Percentiles rank a stretch among this genome's conserved stretches.
These are phyloP conservation scores for Phrynosoma blainvillii DNA, from an alignment of 2,113 vertebrate genomes.

Conservation along the genomic window DNA sequence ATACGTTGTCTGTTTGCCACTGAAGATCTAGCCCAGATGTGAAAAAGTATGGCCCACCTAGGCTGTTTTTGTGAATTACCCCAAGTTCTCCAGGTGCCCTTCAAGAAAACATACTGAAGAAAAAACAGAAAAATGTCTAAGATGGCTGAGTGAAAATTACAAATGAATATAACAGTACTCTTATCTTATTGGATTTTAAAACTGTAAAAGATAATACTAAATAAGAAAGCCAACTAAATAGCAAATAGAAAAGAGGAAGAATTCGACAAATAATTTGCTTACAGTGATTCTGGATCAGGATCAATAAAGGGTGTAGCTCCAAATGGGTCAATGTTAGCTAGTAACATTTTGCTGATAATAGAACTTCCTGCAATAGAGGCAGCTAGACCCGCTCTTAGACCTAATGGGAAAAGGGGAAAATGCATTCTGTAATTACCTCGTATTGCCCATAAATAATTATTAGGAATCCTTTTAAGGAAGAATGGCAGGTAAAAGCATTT, in stretches of 20 bases:
- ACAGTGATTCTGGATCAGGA: conserved; percentile 95
- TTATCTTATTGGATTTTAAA: neutral
- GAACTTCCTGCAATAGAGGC: conserved; percentile 98
- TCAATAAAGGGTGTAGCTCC: conserved; percentile 97
- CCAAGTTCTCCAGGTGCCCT: too few relatives aligned
- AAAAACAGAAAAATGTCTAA: too few relatives aligned
- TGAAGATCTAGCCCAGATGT: neutral
- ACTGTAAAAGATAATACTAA: neutral
- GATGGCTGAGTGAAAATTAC: too few relatives aligned
- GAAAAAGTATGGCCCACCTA: neutral
- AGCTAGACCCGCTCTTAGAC: conserved; percentile 93
- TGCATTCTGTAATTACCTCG: neutral
- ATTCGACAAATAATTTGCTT: conserved; percentile 70
- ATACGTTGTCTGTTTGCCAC: neutral
- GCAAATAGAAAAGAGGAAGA: neutral
- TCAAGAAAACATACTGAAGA: too few relatives aligned
- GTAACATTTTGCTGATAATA: conserved; percentile 98
- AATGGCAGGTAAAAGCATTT: neutral
- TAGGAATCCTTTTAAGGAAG: neutral
- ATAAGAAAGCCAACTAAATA: neutral
- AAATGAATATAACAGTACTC: too few relatives aligned
- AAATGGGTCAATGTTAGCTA: conserved; percentile 96
- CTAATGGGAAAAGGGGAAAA: conserved; percentile 63
- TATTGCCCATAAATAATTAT: neutral
- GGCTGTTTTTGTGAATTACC: neutral